Conservation (phyloP, 2,797 vertebrate genomes). For the Microhierax caerulescens region DNA sequence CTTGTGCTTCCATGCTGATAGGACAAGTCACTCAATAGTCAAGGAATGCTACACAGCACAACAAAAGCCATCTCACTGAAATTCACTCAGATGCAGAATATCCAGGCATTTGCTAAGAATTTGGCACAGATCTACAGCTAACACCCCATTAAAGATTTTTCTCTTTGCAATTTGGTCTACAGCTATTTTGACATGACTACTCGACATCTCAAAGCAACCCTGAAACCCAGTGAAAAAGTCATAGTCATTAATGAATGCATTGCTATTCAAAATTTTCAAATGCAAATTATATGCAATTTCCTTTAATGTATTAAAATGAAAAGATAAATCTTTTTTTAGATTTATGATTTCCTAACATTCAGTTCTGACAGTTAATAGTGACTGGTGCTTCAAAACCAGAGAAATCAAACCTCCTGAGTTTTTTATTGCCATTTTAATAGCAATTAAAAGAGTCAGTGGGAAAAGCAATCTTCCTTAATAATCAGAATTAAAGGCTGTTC, state of each 20-base stretch:
- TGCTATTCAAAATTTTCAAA: neutral
- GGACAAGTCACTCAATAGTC: neutral
- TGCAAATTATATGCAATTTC: neutral
- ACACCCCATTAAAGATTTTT: neutral
- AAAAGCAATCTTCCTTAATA: neutral
- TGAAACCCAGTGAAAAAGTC: neutral
- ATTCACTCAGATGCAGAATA: neutral
- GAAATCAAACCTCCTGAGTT: neutral
- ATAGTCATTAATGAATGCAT: neutral
- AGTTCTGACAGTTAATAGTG: neutral
- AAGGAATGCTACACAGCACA: neutral
- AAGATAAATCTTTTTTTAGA: neutral
- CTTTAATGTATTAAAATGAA: neutral
- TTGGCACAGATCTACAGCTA: neutral
- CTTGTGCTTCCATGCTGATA: neutral
- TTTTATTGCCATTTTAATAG: neutral
- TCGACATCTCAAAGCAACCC: neutral
- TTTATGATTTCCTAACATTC: neutral
- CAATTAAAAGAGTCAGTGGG: neutral
- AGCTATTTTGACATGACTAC: neutral
- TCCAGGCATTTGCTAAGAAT: rapidly evolving
- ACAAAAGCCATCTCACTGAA: neutral
- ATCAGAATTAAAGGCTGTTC: neutral
- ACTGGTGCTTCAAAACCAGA: neutral
- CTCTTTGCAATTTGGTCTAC: neutral